Conservation (phyloP, 2,888 invertebrate species). For the Rhopalosiphum nymphaeae region DNA sequence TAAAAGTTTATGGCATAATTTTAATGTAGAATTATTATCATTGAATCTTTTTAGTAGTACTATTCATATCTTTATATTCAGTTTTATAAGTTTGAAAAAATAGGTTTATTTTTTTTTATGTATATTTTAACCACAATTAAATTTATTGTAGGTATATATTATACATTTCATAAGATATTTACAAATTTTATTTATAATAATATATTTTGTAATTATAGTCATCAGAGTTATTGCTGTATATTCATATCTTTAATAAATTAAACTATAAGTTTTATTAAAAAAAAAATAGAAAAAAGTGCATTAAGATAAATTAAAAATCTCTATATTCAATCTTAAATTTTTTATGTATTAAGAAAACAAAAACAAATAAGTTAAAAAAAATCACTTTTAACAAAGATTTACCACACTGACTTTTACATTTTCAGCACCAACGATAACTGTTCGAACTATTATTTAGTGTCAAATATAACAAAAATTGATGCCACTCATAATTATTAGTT, state of each 20-base stretch:
- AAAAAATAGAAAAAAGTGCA: background rate
- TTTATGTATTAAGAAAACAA: background rate
- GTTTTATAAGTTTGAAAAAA: background rate
- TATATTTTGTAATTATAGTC: background rate
- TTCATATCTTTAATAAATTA: background rate
- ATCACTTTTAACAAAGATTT: background rate
- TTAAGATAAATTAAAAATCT: background rate
- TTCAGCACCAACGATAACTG: background rate
- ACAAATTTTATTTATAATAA: background rate
- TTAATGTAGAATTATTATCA: background rate
- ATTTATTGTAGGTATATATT: background rate
- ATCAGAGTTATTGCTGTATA: too few relatives aligned
- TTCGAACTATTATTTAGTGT: background rate
- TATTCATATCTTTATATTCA: background rate
- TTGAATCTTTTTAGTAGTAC: background rate
- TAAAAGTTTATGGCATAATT: background rate
- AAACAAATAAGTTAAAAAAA: background rate
- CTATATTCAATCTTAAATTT: background rate
- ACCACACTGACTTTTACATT: background rate
- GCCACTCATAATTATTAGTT: too few relatives aligned
- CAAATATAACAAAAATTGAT: too few relatives aligned
- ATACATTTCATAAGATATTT: background rate
- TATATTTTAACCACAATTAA: background rate
- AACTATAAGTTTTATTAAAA: background rate
- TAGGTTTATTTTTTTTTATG: background rate